Evolutionary conservation across 2,113 vertebrate genomes (phyloP).

Genomic region (Odontophorus gujanensis): DNA sequence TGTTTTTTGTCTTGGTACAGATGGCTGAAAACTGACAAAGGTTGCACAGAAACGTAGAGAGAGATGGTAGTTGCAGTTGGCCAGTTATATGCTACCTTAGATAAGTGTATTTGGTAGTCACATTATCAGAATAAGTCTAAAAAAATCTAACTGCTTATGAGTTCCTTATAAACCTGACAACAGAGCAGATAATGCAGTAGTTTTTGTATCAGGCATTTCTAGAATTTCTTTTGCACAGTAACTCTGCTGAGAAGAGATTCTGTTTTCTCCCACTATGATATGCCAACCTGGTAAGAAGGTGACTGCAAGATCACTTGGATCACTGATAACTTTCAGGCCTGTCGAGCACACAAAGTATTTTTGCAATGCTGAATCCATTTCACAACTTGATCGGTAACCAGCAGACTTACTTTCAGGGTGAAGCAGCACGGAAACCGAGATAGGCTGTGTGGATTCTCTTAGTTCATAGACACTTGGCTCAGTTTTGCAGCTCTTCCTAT

Average conservation of each 20-base stretch:
- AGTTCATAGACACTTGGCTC: conserved; percentile 5
- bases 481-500: conserved; percentile 20
- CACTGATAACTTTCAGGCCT: not conserved
- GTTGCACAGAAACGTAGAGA: conserved; percentile 7
- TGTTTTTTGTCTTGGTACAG: not conserved
- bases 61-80: conserved; percentile 49
- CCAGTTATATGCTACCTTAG: conserved; percentile 63
- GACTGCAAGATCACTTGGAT: not conserved
- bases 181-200: conserved; percentile 35
- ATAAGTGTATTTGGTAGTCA: conserved; percentile 54
- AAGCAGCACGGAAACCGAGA: not conserved
- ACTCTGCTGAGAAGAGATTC: not conserved
- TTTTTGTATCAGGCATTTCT: conserved; percentile 4
- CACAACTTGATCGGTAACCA: conserved; percentile 25
- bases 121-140: not conserved
- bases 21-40: conserved; percentile 29
- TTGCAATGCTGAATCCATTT: not conserved
- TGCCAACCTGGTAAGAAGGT: not conserved
- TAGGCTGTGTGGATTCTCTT: conserved; percentile 23
- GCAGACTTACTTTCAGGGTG: not conserved
- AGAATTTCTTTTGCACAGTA: not conserved
- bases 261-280: not conserved
- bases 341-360: not conserved
- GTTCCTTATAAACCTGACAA: conserved; percentile 2
- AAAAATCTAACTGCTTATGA: not conserved